phyloP scores from a whole-genome alignment of 2,113 vertebrate species.

The Neodon shergylaensis region DNA sequence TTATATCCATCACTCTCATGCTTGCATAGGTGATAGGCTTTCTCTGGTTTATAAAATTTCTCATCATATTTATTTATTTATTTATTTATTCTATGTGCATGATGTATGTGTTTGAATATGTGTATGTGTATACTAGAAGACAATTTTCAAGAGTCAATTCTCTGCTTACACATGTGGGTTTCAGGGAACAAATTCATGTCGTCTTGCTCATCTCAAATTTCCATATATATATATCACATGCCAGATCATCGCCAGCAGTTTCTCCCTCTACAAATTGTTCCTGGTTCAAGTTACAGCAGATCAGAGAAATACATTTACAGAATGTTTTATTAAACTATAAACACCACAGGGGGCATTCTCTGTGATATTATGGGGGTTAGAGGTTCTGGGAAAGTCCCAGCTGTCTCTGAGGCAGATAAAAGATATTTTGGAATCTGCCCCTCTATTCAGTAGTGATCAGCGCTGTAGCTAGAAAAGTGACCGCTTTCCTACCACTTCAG shows the following conservation, averaged over 20 bases:
- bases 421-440: not conserved
- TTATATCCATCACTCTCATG: not conserved
- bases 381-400: not conserved
- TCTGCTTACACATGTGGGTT: not conserved
- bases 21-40: not conserved
- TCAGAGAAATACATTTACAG: not conserved
- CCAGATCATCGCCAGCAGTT: not conserved
- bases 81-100: not conserved
- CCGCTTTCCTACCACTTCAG: not conserved
- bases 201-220: not conserved
- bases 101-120: too few relatives aligned
- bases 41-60: not conserved
- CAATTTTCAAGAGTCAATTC: not conserved
- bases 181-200: not conserved
- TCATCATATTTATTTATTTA: not conserved
- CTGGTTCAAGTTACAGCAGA: not conserved
- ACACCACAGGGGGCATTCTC: not conserved
- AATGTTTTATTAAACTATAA: conserved; percentile 17
- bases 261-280: not conserved
- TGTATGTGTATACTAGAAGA: not conserved
- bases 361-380: not conserved
- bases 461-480: not conserved
- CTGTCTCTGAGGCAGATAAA: not conserved
- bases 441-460: not conserved
- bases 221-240: too few relatives aligned